Base-by-base conservation (phyloP, 2,797 vertebrate species). In the Sebastolobus altivelis region DNA sequence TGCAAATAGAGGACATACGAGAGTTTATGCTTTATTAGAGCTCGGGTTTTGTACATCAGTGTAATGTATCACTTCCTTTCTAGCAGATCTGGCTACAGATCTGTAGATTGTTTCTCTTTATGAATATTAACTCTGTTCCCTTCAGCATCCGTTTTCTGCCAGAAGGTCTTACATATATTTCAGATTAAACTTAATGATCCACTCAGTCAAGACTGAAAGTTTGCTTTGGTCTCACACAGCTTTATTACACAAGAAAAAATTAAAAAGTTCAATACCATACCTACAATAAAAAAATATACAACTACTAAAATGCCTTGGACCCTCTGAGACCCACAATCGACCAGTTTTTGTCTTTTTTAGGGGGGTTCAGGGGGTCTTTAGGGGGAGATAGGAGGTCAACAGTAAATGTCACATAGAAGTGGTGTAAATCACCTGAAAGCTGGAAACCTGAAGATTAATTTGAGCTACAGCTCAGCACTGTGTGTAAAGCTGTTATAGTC, bases 1-100 rank as follows among this genome's bases (percentile, higher is more conserved):
- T 84, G 63, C 16, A 78, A 86, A 82, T n/a, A 60, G 69, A 71
- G 61, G 43, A 62, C 55, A 62, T 61, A 43, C 12, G 43, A 70
- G 33, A 58, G 54, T 35, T 54, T 27, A 1, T 25, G 3, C 43
- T 59, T 33, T 58, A 67, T 77, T 60, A 60, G 31, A 77, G 71
- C 66, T 65, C n/a, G 0, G 40, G 5, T 46, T 33, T 46, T 29
- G 14, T 59, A 33, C 38, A 40, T 63, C 40, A 12, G 10, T 79
- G 59, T 52, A 62, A 61, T 68, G 18, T 65, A 11, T 46, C 40
- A 25, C 27, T 65, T 27, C 40, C n/a, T 67, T 29, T 14, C 9
- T 16, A 25, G 54, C 16, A 55, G 38, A 52, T 31, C 16, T 60
- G 62, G 13, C n/a, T 49, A 63, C 38, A 46, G 52, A 29, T 65